Conservation (phyloP, 1,140 invertebrate genomes). For the Grapholita molesta region DNA sequence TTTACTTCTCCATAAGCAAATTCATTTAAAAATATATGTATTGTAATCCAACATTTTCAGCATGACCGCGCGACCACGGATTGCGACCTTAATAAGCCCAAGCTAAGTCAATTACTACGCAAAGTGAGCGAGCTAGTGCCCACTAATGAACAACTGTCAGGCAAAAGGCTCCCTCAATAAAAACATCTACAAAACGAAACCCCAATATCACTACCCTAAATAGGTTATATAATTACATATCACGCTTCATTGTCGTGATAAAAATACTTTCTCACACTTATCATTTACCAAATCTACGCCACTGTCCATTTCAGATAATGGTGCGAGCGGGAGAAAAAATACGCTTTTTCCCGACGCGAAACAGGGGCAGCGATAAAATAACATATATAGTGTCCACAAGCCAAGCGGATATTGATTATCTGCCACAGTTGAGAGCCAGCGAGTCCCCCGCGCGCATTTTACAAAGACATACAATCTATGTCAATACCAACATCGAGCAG, state of each 20-base stretch:
- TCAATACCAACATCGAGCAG: conserved; percentile 22
- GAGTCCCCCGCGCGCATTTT: conserved; percentile 47
- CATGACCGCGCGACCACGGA: neutral
- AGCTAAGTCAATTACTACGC: conserved; percentile 56
- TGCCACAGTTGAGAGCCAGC: conserved; percentile 76
- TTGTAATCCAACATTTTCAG: neutral
- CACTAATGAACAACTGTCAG: conserved; percentile 64
- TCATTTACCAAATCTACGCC: conserved; percentile 77
- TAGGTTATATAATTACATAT: conserved; percentile 76
- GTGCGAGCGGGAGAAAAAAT: conserved; percentile 55
- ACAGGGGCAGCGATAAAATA: conserved; percentile 68
- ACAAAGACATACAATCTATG: conserved; percentile 40
- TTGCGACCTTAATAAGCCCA: conserved; percentile 54
- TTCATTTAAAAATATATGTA: neutral
- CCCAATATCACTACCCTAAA: conserved; percentile 54
- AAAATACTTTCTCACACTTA: conserved; percentile 77
- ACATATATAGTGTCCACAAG: conserved; percentile 78
- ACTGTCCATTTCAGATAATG: conserved; percentile 77
- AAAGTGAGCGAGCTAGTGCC: conserved; percentile 32
- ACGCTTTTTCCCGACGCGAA: conserved; percentile 27
- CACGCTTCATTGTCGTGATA: conserved; percentile 75
- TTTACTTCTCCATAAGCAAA: neutral
- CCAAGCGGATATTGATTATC: conserved; percentile 80
- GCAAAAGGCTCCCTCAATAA: conserved; percentile 53
- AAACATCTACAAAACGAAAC: conserved; percentile 53